Evolutionary conservation across 1,140 invertebrate species (phyloP), one percentile per base, ranked within the genome.

Genomic region (Bacillus rossius): DNA sequence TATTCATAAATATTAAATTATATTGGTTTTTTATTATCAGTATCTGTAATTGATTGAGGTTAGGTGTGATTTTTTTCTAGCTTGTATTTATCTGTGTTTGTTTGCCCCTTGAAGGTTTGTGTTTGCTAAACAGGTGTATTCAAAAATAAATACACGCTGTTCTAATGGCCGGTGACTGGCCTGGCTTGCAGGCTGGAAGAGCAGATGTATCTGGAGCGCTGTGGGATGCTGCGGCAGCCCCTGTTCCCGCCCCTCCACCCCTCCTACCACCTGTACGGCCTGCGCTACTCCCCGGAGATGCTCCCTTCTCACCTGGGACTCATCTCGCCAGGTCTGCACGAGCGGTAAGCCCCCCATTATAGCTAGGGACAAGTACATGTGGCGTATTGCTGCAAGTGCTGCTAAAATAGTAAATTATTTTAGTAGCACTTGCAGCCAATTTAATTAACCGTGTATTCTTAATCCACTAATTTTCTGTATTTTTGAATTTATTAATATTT

Each of bases 121-220:
- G n/a, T n/a, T n/a, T n/a, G n/a, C n/a, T n/a, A n/a, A n/a, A n/a
- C n/a, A n/a, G n/a, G n/a, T n/a, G n/a, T n/a, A n/a, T n/a, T n/a
- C n/a, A n/a, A n/a, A n/a, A n/a, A n/a, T n/a, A n/a, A n/a, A n/a
- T n/a, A n/a, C n/a, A n/a, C n/a, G n/a, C n/a, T n/a, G n/a, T n/a
- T n/a, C n/a, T n/a, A n/a, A n/a, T n/a, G n/a, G n/a, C n/a, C n/a
- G n/a, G n/a, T n/a, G n/a, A n/a, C n/a, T n/a, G n/a, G n/a, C n/a
- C n/a, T 53, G 23, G 26, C 54, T 62, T 63, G 13, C 69, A 75
- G 83, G 66, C 76, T 88, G 73, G 86, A 88, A 72, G 89, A 91
- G 70, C 86, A 87, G 58, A 73, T 90, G 65, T 86, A 89, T 70
- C 77, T 90, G 70, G 88, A 91, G 71, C 78, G 87, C 60, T 86